Evolutionary conservation across 2,797 vertebrate species (phyloP).

Genomic region (Tarsius wallacei): DNA sequence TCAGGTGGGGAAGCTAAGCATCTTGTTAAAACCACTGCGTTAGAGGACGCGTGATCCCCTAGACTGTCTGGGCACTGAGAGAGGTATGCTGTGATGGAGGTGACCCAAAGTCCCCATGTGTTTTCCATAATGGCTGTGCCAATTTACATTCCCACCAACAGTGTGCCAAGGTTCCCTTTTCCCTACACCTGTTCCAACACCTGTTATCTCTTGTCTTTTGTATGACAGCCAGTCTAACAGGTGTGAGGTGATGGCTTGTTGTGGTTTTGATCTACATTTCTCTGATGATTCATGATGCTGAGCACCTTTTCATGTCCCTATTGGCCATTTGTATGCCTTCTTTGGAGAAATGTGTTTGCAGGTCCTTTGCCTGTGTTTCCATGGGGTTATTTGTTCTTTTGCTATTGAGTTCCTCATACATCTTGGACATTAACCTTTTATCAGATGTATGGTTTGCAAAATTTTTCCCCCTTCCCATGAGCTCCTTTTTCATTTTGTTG

Average conservation of each 20-base stretch:
- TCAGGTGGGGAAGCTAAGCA: background rate
- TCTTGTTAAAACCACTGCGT: background rate
- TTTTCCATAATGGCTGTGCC: too few relatives aligned
- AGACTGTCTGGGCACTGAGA: background rate
- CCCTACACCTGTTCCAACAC: background rate
- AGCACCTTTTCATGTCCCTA: background rate
- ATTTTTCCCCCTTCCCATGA: background rate
- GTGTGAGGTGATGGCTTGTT: background rate
- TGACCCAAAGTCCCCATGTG: background rate
- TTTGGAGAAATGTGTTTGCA: background rate
- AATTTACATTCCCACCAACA: background rate
- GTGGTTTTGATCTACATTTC: background rate
- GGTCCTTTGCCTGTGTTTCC: background rate
- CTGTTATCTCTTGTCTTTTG: background rate
- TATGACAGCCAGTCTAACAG: background rate
- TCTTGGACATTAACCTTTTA: background rate
- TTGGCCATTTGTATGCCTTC: background rate
- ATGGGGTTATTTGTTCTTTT: background rate
- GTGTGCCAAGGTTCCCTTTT: background rate
- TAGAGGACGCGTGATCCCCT: accelerated
- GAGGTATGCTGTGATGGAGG: background rate
- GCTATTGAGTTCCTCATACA: background rate
- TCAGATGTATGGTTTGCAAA: background rate
- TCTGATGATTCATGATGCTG: background rate
- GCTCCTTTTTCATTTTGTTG: background rate